Conservation (phyloP, 2,888 invertebrate species). For the Phalera bucephala region DNA sequence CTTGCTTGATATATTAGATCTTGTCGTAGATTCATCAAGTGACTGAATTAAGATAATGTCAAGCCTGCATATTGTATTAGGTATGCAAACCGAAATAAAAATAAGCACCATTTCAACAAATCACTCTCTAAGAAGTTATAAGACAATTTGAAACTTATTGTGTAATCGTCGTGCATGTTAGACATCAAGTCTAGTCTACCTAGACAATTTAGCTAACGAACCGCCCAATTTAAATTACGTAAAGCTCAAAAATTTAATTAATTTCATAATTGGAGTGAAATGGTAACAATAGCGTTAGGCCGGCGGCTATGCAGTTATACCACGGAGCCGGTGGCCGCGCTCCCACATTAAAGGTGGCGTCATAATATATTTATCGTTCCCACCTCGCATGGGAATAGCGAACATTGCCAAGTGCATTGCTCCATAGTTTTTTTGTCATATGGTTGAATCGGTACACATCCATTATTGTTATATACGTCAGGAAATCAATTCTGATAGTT, state of each 20-base stretch:
- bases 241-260: slow-evolving; percentile 13
- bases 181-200: slow-evolving; percentile 18
- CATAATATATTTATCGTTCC: slow-evolving; percentile 37
- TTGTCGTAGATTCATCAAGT: too few species aligned
- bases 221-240: neutral
- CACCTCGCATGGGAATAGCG: slow-evolving; percentile 30
- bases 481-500: too few species aligned
- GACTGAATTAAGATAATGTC: too few species aligned
- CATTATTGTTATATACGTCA: too few species aligned
- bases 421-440: slow-evolving; percentile 16
- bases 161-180: too few species aligned
- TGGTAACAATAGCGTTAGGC: slow-evolving; percentile 24
- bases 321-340: slow-evolving; percentile 27
- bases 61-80: too few species aligned
- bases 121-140: too few species aligned
- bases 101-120: too few species aligned
- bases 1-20: too few species aligned
- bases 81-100: too few species aligned
- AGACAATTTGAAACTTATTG: too few species aligned
- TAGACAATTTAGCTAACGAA: slow-evolving; percentile 6
- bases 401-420: slow-evolving; percentile 32
- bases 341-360: slow-evolving; percentile 39
- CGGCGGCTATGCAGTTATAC: slow-evolving; percentile 17
- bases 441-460: too few species aligned
- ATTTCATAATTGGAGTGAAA: slow-evolving; percentile 20